Evolutionary conservation across 2,888 invertebrate genomes (phyloP).

Genomic region (Alloplasta piceator): DNA sequence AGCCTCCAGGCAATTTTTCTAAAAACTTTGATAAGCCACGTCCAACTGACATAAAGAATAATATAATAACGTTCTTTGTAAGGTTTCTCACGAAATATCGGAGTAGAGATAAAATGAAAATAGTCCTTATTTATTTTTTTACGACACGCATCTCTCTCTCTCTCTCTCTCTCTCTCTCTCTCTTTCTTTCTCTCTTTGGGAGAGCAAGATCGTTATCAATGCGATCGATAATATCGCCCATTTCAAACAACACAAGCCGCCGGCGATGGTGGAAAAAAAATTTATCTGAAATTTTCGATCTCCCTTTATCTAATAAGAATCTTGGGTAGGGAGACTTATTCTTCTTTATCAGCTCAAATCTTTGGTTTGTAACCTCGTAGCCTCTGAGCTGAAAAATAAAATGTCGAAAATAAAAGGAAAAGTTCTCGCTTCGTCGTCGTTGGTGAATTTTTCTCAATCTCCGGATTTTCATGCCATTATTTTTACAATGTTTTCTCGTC

Average conservation of each 20-base stretch:
- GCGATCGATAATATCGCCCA: conserved; percentile 25
- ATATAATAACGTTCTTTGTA: neutral
- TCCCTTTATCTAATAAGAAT: conserved; percentile 33
- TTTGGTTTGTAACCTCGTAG: neutral
- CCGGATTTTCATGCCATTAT: too few relatives aligned
- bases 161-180: neutral
- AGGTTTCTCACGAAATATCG: conserved; percentile 16
- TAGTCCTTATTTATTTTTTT: neutral
- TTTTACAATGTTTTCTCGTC: too few relatives aligned
- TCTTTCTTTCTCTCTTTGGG: too few relatives aligned
- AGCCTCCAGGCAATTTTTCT: neutral
- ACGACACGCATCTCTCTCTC: neutral
- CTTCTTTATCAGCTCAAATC: conserved; percentile 32
- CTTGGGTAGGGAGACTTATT: conserved; percentile 22
- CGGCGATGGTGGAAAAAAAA: conserved; percentile 22
- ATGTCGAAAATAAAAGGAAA: too few relatives aligned
- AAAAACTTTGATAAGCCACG: conserved; percentile 1
- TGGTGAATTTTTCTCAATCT: too few relatives aligned
- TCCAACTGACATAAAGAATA: neutral
- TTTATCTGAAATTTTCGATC: conserved; percentile 32
- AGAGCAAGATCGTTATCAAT: conserved; percentile 4
- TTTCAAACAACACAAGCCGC: conserved; percentile 15
- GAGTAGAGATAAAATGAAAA: neutral
- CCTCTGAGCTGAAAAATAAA: neutral
- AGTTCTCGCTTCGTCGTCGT: too few relatives aligned